These are phyloP conservation scores for Orussus abietinus DNA, from an alignment of 1,140 invertebrate species.

Conservation along the genomic window DNA sequence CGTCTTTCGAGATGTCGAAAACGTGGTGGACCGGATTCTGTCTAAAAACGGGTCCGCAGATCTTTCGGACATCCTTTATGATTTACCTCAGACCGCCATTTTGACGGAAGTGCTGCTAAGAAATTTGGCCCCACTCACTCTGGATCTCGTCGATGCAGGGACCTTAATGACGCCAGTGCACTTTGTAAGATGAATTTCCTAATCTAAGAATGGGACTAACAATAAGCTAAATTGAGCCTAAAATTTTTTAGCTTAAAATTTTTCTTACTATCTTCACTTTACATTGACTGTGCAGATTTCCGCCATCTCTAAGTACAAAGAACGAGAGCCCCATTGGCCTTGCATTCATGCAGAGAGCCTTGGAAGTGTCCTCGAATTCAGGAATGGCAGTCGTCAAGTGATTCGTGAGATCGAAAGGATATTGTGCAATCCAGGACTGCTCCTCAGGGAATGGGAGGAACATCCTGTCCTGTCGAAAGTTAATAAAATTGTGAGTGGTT, in stretches of 20 bases:
- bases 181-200: conserved; percentile 23
- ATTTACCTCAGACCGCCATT: conserved; percentile 37
- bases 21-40: conserved; percentile 33
- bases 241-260: no score
- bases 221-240: no score
- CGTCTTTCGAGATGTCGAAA: conserved; percentile 35
- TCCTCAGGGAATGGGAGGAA: conserved; percentile 39
- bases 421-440: conserved; percentile 30
- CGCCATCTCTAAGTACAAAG: conserved; percentile 33
- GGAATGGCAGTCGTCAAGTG: conserved; percentile 35
- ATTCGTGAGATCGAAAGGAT: conserved; percentile 38
- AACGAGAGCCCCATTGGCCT: conserved; percentile 36
- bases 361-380: conserved; percentile 30
- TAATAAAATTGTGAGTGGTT: conserved; percentile 30
- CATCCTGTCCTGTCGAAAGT: conserved; percentile 28
- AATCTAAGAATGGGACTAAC: no score
- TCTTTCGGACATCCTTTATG: conserved; percentile 20
- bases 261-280: not conserved
- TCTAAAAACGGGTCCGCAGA: conserved; percentile 22
- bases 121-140: conserved; percentile 32
- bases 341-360: conserved; percentile 35
- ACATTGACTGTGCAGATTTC: conserved; percentile 23
- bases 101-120: conserved; percentile 25
- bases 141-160: conserved; percentile 35
- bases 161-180: conserved; percentile 30